Base-by-base conservation (phyloP, 1,140 invertebrate genomes). In the Notospermus geniculatus region DNA sequence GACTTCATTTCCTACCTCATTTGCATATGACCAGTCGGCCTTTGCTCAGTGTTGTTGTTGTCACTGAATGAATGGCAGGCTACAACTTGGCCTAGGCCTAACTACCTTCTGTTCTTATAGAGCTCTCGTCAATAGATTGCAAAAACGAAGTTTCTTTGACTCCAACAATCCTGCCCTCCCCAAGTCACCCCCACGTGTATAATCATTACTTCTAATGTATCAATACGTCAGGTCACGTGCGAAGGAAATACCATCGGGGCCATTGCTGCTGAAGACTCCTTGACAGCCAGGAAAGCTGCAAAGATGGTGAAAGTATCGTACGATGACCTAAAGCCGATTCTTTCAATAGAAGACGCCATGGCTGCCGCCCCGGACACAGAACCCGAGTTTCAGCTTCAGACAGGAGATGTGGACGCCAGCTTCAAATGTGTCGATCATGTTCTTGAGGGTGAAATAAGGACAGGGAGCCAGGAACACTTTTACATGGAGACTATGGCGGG, bases 381-480 rank as follows among this genome's bases (percentile, higher is more conserved):
- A 9, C 46, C 46, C 9, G 46, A 23, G 4, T 23, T 50, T 5
- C n/a, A 50, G n/a, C 4, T 50, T 5, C 4, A 50, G 4, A n/a
- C 9, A 7, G 46, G 46, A 50, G 46, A 50, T 50, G 5, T 50
- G n/a, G 46, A 50, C 4, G 46, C 46, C 4, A n/a, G 19, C 4
- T 50, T 50, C 25, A 27, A 19, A 19, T 19, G 4, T 5, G 46
- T n/a, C 9, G 84, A 87, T 36, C 54, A 57, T 46, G 56, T 68
- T n/a, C 7, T 67, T 1, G 60, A 67, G 39, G 67, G 91, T 15
- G 86, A 88, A 73, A 83, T 90, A 41, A 84, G 87, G 65, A 89
- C 89, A 70, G 92, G 92, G 39, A 92, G 91, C 0, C 94, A 97
- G 76, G 93, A 96, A 78, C 94, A 97, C 78, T 97, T 97, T 82